Evolutionary conservation across 2,797 vertebrate species (phyloP).

Genomic region (Phoeniculus purpureus): DNA sequence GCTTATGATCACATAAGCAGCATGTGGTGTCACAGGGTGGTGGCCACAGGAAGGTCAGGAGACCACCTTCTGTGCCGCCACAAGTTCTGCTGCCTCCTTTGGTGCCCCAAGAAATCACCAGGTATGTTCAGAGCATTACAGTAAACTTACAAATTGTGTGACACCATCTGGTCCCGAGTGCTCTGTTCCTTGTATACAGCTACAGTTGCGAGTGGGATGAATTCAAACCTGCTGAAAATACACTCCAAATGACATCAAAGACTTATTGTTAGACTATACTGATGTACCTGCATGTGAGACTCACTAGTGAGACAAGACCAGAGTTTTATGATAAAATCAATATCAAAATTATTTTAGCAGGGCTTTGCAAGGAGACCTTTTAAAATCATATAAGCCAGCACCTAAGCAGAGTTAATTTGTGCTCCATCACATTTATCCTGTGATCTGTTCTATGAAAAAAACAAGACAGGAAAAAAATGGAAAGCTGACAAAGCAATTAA

Average conservation of each 20-base stretch:
- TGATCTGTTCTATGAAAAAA: background rate
- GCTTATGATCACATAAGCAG: background rate
- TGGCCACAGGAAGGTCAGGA: background rate
- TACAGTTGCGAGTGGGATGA: background rate
- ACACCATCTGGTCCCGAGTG: background rate
- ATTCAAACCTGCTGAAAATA: background rate
- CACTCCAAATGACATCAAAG: background rate
- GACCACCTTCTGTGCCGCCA: background rate
- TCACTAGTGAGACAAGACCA: background rate
- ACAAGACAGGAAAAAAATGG: background rate
- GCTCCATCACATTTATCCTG: background rate
- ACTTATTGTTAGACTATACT: background rate
- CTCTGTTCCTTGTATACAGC: background rate
- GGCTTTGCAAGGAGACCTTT: constrained; percentile 12
- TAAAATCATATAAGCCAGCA: background rate
- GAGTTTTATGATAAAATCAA: constrained; percentile 29
- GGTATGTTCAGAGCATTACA: background rate
- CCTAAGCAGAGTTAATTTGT: constrained; percentile 1
- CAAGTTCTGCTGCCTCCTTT: background rate
- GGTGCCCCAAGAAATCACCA: background rate
- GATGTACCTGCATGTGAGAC: background rate
- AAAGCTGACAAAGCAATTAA: constrained; percentile 18
- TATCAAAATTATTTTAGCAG: constrained; percentile 32
- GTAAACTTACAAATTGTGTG: background rate
- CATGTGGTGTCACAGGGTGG: fast-evolving